These are phyloP conservation scores for Phalera bucephala DNA, from an alignment of 2,888 invertebrate genomes.

Conservation along the genomic window DNA sequence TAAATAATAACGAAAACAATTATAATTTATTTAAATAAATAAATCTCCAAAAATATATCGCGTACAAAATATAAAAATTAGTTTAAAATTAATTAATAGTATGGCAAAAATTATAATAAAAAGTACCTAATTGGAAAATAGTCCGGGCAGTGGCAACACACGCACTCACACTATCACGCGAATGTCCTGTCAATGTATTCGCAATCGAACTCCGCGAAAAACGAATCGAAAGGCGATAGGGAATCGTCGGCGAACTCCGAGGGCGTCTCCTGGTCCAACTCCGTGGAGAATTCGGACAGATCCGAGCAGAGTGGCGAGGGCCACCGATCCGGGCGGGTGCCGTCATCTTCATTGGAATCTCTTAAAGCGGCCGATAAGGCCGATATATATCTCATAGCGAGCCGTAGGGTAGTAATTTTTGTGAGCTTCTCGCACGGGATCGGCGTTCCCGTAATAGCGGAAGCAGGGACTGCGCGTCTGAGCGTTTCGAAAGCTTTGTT, in stretches of 20 bases:
- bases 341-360: constrained; percentile 49
- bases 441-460: constrained; percentile 76
- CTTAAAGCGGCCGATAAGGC: constrained; percentile 87
- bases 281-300: constrained; percentile 77
- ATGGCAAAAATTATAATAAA: constrained; percentile 68
- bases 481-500: constrained; percentile 94
- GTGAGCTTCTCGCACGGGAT: constrained; percentile 90
- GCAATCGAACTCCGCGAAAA: constrained; percentile 78
- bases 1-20: constrained; percentile 66
- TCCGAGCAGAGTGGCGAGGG: constrained; percentile 78
- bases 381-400: constrained; percentile 94
- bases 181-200: constrained; percentile 77
- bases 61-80: constrained; percentile 59
- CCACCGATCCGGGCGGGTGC: constrained; percentile 61
- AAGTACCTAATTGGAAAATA: constrained; percentile 57
- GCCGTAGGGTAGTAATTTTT: constrained; percentile 93
- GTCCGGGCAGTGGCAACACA: constrained; percentile 41
- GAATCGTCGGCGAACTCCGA: constrained; percentile 79
- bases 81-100: constrained; percentile 62
- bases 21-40: constrained; percentile 71
- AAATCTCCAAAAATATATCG: constrained; percentile 62
- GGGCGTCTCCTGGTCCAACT: constrained; percentile 74
- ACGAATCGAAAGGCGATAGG: constrained; percentile 82
- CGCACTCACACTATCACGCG: constrained; percentile 66
- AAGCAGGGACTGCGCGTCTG: constrained; percentile 88